Evolutionary conservation across 1,140 invertebrate genomes (phyloP), one percentile per base, ranked within the genome.

Genomic region (Megalonaias nervosa): DNA sequence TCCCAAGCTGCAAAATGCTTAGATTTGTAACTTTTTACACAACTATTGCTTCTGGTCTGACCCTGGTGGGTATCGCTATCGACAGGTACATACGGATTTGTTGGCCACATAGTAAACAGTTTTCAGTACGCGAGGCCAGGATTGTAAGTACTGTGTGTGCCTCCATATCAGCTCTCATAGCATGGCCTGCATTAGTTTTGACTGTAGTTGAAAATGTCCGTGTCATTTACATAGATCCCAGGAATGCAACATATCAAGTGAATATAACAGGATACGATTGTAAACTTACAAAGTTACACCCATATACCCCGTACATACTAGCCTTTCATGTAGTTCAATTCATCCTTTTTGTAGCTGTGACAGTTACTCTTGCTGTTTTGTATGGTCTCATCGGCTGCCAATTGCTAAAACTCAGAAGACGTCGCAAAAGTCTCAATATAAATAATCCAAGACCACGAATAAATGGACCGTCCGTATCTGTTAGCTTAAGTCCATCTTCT

Each of bases 1-100:
- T 58, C 9, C 15, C 61, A 15, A 75, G 80, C 0, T 86, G 85
- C 69, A 83, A 82, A 64, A 59, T 85, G 11, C 71, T 86, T 12
- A 23, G 80, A 0, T 82, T 82, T 60, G 60, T 79, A 21, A 82
- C 73, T 11, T 67, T 79, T 62, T 80, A 81, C 59, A 60, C 80
- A 11, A 60, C 77, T 1, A 74, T 83, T 19, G 70, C 80, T 11
- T 84, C 85, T 57, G 79, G 71, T 56, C 71, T 83, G 57, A 78
- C 75, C 17, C 66, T 86, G 14, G 60, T 84, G 15, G 65, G 75
- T 9, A 81, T 86, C 61, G 81, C 83, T 16, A 48, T 81, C 55
- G 85, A 86, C 57, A 68, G 85, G 15, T 81, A 76, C 69, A 77
- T 78, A 48, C 58, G 80, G 55, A 74, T 86, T 17, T 84, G 83